Evolutionary conservation across 2,797 vertebrate genomes (phyloP).

Genomic region (Falco cherrug): DNA sequence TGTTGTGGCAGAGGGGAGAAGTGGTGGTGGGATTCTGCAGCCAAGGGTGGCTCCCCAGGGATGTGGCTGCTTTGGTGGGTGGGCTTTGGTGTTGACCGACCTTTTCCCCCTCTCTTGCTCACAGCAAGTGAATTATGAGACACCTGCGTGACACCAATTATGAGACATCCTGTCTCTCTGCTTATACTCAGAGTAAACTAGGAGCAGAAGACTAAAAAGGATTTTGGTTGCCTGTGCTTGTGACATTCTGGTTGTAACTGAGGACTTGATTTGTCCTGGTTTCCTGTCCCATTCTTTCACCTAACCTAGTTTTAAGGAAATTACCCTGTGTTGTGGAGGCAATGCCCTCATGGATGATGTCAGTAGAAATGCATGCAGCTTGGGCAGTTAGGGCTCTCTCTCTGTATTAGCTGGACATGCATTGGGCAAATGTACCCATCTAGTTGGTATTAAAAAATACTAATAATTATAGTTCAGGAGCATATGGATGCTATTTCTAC

Average conservation of each 20-base stretch:
- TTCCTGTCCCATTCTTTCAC: background rate
- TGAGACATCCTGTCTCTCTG: background rate
- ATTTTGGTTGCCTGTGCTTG: background rate
- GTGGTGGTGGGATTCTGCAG: background rate
- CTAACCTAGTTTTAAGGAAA: background rate
- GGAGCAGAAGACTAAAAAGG: background rate
- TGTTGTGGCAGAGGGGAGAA: background rate
- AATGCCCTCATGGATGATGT: background rate
- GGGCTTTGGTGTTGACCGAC: rapidly evolving
- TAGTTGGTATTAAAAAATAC: background rate
- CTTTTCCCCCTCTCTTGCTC: background rate
- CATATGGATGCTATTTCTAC: background rate
- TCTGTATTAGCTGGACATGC: background rate
- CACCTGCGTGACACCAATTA: background rate
- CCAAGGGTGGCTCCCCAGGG: background rate
- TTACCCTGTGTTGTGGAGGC: background rate
- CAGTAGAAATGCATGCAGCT: background rate
- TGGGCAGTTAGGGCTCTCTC: background rate
- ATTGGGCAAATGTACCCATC: background rate
- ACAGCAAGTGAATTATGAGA: background rate
- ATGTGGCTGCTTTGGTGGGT: background rate
- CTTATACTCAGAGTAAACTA: background rate
- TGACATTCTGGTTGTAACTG: background rate
- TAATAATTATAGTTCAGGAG: background rate
- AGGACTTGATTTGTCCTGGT: background rate